Base-by-base conservation (phyloP, 2,113 vertebrate species). In the Vanacampus margaritifer region DNA sequence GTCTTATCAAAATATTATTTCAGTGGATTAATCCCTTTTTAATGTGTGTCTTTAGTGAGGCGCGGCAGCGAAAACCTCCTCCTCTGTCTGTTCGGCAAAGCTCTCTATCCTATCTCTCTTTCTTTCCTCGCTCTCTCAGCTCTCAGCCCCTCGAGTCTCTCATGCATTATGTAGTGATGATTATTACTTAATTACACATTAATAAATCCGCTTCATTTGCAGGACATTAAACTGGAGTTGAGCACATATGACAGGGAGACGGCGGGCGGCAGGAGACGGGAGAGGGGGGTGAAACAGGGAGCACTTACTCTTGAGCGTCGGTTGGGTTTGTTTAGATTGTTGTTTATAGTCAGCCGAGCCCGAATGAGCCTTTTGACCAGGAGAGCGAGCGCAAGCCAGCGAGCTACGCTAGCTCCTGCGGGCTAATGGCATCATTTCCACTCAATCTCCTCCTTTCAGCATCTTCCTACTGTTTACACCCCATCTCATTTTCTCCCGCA, bases 131-230 rank as follows among this genome's bases (percentile, higher is more conserved):
- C 89, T 79, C 87, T 87, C 87, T 86, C 72, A 77, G 85, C 85
- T 78, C 78, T 69, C 7, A 78, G 81, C 89, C 92, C 89, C 90
- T 81, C 36, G 91, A 89, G 91, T 85, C 81, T 88, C 89, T 91
- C 89, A 92, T 93, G 91, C 88, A 92, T 92, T 92, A 91, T 92
- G 89, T 91, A 92, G 91, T 73, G 83, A 92, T 91, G 90, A 93
- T 92, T 92, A 93, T 91, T 91, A 92, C 92, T 93, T 93, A 92
- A 93, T 92, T 92, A 92, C 89, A 91, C 89, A 93, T 93, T 91
- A 92, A 93, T 92, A 91, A 93, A 91, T 91, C 91, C 82, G 85
- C 91, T 91, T 92, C 89, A 93, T 93, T 93, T 92, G 87, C 89
- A 90, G 91, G 89, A 93, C 91, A 91, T 92, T 92, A 92, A 91